phyloP scores from a whole-genome alignment of 2,797 vertebrate genomes.

The Cossypha polioptera region DNA sequence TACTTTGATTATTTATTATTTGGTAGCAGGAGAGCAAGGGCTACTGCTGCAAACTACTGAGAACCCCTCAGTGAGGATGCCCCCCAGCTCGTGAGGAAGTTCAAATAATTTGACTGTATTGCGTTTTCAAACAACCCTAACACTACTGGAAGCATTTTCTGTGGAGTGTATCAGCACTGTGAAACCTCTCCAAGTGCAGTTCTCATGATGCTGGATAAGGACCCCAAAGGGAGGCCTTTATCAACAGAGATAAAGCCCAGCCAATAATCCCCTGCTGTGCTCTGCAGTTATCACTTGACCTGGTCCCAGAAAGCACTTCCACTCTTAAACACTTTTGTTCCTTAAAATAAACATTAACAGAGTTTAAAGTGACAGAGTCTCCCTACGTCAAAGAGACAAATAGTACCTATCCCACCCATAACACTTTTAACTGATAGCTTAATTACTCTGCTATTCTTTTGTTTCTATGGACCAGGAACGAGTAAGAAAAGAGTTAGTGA shows the following conservation, averaged over 20 bases:
- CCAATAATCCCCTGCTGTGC: constrained; percentile 34
- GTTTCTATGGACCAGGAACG: not conserved
- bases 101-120: not conserved
- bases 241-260: constrained; percentile 49
- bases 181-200: not conserved
- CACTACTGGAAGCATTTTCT: not conserved
- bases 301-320: constrained; percentile 46
- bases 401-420: not conserved
- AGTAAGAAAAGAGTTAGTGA: not conserved
- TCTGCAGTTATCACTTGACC: constrained; percentile 46
- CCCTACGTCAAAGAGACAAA: not conserved
- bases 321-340: constrained; percentile 53
- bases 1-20: not conserved
- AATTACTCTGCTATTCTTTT: not conserved
- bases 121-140: not conserved
- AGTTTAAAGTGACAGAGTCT: constrained; percentile 1
- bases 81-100: not conserved
- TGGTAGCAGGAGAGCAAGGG: rapidly evolving
- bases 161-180: not conserved
- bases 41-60: not conserved
- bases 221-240: constrained; percentile 48
- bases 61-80: not conserved
- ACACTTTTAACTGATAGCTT: not conserved
- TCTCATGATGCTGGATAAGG: constrained; percentile 42
- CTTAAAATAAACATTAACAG: constrained; percentile 66